A percentile compares a stretch with the other conserved stretches of the same genome.
Conservation (phyloP, 2,797 vertebrate species). For the Phoebastria nigripes region DNA sequence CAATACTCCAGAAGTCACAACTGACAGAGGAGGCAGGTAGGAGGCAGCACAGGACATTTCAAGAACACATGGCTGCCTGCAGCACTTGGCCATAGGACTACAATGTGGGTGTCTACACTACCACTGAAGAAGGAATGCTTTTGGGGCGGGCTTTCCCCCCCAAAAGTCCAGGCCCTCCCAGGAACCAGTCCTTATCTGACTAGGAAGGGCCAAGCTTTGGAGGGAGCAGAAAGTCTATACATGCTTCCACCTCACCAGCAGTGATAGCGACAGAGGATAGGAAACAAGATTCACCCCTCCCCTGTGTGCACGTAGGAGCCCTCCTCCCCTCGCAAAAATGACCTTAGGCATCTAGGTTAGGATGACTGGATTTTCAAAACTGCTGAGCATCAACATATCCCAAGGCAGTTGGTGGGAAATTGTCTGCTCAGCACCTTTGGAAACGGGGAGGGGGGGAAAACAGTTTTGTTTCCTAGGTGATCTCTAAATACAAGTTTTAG, state of each 20-base stretch:
- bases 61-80: conserved; percentile 61
- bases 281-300: conserved; percentile 25
- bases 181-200: not conserved
- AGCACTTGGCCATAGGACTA: not conserved
- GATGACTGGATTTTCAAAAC: conserved; percentile 51
- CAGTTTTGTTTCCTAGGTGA: conserved; percentile 53
- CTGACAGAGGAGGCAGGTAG: conserved; percentile 58
- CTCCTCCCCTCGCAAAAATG: conserved; percentile 22
- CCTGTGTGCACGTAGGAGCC: not conserved
- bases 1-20: not conserved
- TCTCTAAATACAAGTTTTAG: not conserved
- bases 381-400: conserved; percentile 55
- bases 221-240: not conserved
- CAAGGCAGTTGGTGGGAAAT: conserved; percentile 1
- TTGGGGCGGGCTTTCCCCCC: not conserved
- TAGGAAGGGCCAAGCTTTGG: not conserved
- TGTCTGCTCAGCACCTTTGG: conserved; percentile 16
- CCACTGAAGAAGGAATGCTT: not conserved
- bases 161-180: not conserved
- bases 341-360: conserved; percentile 50
- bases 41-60: conserved; percentile 74
- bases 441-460: not conserved
- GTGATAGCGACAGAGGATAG: not conserved
- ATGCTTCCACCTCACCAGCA: not conserved
- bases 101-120: not conserved